These are phyloP conservation scores for Garra rufa DNA, from an alignment of 2,113 vertebrate species.

Conservation along the genomic window DNA sequence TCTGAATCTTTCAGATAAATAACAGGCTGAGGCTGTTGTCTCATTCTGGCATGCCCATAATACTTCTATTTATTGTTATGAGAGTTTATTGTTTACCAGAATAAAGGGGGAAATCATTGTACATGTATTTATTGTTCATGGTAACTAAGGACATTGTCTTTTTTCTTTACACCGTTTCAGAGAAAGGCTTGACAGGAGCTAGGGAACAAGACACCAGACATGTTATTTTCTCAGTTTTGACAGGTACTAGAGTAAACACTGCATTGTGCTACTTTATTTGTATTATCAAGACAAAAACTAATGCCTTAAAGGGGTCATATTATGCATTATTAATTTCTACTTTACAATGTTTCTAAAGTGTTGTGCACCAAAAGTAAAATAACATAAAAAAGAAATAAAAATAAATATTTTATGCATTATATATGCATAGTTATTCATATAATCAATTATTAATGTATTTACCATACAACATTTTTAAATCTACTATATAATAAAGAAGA, in stretches of 20 bases:
- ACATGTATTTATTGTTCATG: not conserved
- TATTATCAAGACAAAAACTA: not conserved
- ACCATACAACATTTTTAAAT: not conserved
- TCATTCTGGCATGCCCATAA: not conserved
- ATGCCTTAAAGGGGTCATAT: not conserved
- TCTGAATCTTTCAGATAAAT: constrained; percentile 22
- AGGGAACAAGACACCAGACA: constrained; percentile 50
- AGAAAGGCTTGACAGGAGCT: constrained; percentile 59
- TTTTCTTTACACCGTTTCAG: constrained; percentile 11
- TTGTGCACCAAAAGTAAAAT: not conserved
- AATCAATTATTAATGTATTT: not conserved
- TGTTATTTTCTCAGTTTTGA: constrained; percentile 27
- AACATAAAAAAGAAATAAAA: not conserved
- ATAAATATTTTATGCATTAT: too few relatives aligned
- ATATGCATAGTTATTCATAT: not conserved
- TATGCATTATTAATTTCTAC: not conserved
- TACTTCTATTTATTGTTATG: constrained; percentile 38
- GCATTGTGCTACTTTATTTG: not conserved
- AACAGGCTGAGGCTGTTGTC: not conserved
- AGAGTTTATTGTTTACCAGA: constrained; percentile 11
- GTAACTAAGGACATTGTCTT: constrained; percentile 11
- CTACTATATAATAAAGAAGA: not conserved
- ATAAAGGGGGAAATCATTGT: not conserved
- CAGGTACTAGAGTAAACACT: constrained; percentile 25
- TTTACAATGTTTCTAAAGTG: not conserved